Evolutionary conservation across 2,113 vertebrate genomes (phyloP).

Genomic region (Melanocharis versteri): DNA sequence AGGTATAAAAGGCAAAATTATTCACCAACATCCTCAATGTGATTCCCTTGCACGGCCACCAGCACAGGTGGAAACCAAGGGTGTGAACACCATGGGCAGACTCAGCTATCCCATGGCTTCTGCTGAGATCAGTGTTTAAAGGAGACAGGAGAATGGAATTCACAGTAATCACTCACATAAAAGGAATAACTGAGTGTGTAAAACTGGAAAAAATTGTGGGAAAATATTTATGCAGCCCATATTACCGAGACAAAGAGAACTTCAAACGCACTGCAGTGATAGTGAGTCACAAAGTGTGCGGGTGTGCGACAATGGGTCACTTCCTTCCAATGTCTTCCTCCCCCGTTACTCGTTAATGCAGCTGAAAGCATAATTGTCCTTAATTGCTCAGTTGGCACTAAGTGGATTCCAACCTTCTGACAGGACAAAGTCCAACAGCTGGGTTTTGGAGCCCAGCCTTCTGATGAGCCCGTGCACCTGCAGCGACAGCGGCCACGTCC

Average conservation of each 20-base stretch:
- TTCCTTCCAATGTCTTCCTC: not conserved
- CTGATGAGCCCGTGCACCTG: not conserved
- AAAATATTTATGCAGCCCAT: not conserved
- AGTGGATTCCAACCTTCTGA: constrained; percentile 41
- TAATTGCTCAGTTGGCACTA: constrained; percentile 60
- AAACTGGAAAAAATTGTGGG: not conserved
- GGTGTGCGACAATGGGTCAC: not conserved
- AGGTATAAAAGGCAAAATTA: not conserved
- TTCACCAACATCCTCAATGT: not conserved
- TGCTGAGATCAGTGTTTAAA: not conserved
- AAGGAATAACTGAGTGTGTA: constrained; percentile 35
- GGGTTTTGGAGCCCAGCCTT: not conserved
- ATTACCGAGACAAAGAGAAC: constrained; percentile 16
- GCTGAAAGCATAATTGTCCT: constrained; percentile 54
- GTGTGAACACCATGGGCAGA: accelerated
- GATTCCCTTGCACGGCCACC: accelerated
- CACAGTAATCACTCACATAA: not conserved
- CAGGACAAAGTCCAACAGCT: constrained; percentile 6
- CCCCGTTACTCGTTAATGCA: not conserved
- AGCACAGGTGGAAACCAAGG: not conserved
- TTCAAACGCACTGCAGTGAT: not conserved
- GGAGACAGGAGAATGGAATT: constrained; percentile 6
- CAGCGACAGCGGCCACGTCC: not conserved
- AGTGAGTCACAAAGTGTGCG: constrained; percentile 2
- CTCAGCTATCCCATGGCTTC: not conserved